These are phyloP conservation scores for Galerucella pusilla DNA, from an alignment of 2,888 invertebrate genomes.

Conservation along the genomic window DNA sequence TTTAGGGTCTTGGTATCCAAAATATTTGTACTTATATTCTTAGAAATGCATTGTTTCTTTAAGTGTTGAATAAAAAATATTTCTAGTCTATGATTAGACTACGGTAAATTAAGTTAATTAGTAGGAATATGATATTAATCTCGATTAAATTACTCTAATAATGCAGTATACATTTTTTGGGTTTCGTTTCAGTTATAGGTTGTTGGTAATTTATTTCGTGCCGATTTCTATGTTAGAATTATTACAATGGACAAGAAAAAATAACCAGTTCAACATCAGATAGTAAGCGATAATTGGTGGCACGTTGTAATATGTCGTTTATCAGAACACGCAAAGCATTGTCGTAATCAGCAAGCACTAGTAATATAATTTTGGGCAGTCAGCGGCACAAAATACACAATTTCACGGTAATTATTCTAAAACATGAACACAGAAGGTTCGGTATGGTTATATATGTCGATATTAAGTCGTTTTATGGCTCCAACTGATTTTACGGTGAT, in stretches of 20 bases:
- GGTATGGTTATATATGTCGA: constrained; percentile 49
- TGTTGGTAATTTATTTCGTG: background rate
- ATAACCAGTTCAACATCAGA: constrained; percentile 23
- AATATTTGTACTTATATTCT: too few relatives aligned
- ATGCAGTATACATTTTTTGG: background rate
- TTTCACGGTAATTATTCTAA: constrained; percentile 55
- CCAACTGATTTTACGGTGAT: constrained; percentile 58
- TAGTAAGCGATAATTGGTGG: constrained; percentile 28
- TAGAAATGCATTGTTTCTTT: too few relatives aligned
- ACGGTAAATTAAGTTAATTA: too few relatives aligned
- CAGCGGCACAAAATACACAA: constrained; percentile 44
- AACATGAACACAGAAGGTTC: constrained; percentile 52
- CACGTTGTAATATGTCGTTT: constrained; percentile 28
- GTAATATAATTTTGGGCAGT: constrained; percentile 41
- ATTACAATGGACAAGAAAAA: background rate
- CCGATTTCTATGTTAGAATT: background rate
- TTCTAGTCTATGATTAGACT: too few relatives aligned
- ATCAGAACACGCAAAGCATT: constrained; percentile 41
- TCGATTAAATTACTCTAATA: too few relatives aligned
- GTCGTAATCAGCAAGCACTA: constrained; percentile 42
- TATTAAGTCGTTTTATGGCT: constrained; percentile 57
- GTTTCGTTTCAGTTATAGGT: background rate
- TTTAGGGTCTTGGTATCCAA: too few relatives aligned
- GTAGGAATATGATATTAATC: too few relatives aligned
- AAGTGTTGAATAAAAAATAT: too few relatives aligned